These are phyloP conservation scores for Stylophora pistillata DNA, from an alignment of 64 coral and sea anemone species.

Conservation along the genomic window DNA sequence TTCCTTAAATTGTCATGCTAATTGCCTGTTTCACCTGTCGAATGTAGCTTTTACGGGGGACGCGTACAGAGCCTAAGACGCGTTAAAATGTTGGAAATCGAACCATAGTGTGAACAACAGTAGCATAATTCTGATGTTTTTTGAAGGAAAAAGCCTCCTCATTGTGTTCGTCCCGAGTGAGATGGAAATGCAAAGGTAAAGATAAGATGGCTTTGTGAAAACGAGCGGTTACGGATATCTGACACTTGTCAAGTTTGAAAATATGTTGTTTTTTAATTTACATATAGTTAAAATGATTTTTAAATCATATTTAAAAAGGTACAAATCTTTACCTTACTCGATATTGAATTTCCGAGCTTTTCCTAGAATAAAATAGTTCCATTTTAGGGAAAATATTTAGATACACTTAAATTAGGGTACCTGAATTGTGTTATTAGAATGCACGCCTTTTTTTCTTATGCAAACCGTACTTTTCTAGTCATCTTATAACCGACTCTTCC, in stretches of 20 bases:
- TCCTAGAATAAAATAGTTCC: background rate
- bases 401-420: background rate
- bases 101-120: background rate
- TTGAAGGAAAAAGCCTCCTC: no score
- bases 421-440: no score
- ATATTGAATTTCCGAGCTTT: background rate
- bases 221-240: no score
- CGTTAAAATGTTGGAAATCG: background rate
- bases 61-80: background rate
- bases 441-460: no score
- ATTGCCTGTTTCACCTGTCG: conserved; percentile 7
- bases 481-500: no score
- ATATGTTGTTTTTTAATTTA: background rate
- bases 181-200: no score
- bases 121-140: background rate
- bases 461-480: no score
- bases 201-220: no score
- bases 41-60: background rate
- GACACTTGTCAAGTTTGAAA: background rate
- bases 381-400: background rate
- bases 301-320: background rate
- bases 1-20: conserved; percentile 26
- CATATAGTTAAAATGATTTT: background rate
- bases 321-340: background rate
- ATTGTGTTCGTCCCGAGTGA: no score